Evolutionary conservation across 2,113 vertebrate species (phyloP), one percentile per base, ranked within the genome.

Genomic region (Corvus hawaiiensis): DNA sequence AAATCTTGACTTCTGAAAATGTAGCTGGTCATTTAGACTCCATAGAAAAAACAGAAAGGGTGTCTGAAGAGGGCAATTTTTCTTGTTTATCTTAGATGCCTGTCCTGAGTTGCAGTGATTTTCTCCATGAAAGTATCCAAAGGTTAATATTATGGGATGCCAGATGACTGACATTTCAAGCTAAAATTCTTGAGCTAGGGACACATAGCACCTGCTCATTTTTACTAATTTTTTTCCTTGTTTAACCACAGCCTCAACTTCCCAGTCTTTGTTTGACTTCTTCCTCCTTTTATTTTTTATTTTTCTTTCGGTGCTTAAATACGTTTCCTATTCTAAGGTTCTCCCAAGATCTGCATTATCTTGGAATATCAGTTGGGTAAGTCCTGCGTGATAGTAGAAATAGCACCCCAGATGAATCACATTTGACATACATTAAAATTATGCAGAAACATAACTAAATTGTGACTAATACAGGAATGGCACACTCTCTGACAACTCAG

Each of bases 381-480:
- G 33, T 66, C 32, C 51, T 84, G 59, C 1, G 0, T 74, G 51
- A 64, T 20, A 56, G 44, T 15, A 71, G 66, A 93, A 93, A 51
- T 39, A 64, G 27, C 54, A 55, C 73, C 30, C 15, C 27, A 83
- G 78, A 88, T 95, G 90, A 96, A 62, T 96, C 91, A 88, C 86
- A 56, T 84, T 82, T 91, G 78, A 80, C 39, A 91, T 82, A 83
- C 13, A 71, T 83, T 80, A 86, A 74, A 90, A 91, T 83, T 63
- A 83, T 85, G 64, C 55, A 85, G 78, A 80, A 95, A 91, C 35
- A 46, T 66, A 96, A 90, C 37, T 63, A 74, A 90, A 74, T 90
- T 81, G 44, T 88, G 93, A 93, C 82, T 96, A 96, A 96, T 80
- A 85, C 20, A 67, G 48, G 39, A 83, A 93, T 95, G 92, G 90